phyloP scores from a whole-genome alignment of 2,888 invertebrate species.

The Tetanocera ferruginea region DNA sequence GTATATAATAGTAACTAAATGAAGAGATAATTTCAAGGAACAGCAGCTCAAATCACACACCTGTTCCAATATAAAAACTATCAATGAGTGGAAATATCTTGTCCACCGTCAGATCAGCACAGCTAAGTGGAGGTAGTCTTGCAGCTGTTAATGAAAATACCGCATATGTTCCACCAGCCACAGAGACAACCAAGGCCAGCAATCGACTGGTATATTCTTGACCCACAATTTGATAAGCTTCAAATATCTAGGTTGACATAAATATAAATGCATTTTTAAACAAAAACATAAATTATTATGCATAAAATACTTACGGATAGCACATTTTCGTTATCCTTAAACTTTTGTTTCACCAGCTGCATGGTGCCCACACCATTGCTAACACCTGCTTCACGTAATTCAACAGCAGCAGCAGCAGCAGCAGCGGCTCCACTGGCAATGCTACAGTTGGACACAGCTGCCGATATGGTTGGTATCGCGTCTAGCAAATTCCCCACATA shows the following conservation, averaged over 20 bases:
- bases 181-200: slow-evolving; percentile 64
- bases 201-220: slow-evolving; percentile 64
- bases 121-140: slow-evolving; percentile 76
- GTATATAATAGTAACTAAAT: background rate
- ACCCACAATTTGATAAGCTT: slow-evolving; percentile 67
- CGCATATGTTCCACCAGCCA: slow-evolving; percentile 65
- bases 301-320: slow-evolving; percentile 58
- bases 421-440: slow-evolving; percentile 8
- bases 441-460: slow-evolving; percentile 51
- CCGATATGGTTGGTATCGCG: slow-evolving; percentile 55
- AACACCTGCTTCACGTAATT: background rate
- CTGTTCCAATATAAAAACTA: slow-evolving; percentile 83
- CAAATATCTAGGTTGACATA: slow-evolving; percentile 60
- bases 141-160: slow-evolving; percentile 64
- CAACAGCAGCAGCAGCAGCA: background rate
- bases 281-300: background rate
- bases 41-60: slow-evolving; percentile 58
- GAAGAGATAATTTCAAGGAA: background rate
- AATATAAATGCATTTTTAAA: background rate
- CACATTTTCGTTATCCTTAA: slow-evolving; percentile 65
- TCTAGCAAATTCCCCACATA: slow-evolving; percentile 19
- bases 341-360: slow-evolving; percentile 65
- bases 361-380: slow-evolving; percentile 44
- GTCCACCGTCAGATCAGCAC: slow-evolving; percentile 84
- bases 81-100: slow-evolving; percentile 85